Base-by-base conservation (phyloP, 2,797 vertebrate genomes). In the Mycteria americana region DNA sequence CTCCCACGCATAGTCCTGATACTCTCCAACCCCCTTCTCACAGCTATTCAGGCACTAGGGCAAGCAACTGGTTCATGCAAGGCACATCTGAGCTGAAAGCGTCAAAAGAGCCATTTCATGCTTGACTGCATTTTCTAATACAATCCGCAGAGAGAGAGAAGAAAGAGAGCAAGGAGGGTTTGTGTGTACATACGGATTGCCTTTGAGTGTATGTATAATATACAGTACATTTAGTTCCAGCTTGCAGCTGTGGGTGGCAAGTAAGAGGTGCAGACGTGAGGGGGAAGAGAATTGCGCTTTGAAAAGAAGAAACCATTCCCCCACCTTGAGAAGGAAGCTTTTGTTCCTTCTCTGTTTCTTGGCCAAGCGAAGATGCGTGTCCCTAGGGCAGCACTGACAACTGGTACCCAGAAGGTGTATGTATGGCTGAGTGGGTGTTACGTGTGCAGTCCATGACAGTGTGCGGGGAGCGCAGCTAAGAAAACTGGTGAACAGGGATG, bases 61-160 rank as follows among this genome's bases (percentile, higher is more conserved):
- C 85, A 87, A 81, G 72, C 37, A 89, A n/a, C 27, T 73, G 88
- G 95, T 97, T 91, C 89, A 96, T 97, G 94, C 96, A 72, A 88
- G 91, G 95, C 96, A 76, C 95, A 95, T 96, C 96, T 89, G 93
- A 97, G 60, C 95, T 91, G 62, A 97, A 95, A 73, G 79, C 18
- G 4, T 97, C 92, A 78, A 93, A 97, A 95, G 85, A 96, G 72
- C 91, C 88, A 97, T 97, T 98, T 98, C 87, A 94, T 88, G 91
- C 92, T 91, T 96, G 82, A 65, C 79, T 97, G 92, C 91, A 48
- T 89, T 96, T 92, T 85, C 92, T 97, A 94, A 90, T 97, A 70
- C 85, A 95, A 90, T 94, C 94, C 19, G 7, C 48, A 88, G 91
- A n/a, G 95, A 93, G 75, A 89, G 51, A 45, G 81, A 35, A 51